Evolutionary conservation across 2,113 vertebrate species (phyloP).

Genomic region (Hyaena hyaena): DNA sequence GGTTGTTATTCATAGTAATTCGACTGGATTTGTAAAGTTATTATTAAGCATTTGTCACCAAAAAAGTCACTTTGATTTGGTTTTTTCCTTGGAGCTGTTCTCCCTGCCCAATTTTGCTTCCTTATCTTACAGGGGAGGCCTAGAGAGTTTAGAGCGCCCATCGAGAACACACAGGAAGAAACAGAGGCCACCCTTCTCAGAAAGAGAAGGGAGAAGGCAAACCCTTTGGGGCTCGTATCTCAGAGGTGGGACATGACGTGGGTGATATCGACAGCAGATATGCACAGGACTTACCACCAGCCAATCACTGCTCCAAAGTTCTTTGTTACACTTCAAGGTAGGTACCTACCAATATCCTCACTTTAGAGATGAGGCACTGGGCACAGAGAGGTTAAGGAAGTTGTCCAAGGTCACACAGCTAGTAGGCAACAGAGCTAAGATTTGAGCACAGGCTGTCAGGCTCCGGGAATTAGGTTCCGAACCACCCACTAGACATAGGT

Average conservation of each 20-base stretch:
- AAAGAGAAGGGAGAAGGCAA: neutral
- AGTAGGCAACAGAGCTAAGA: neutral
- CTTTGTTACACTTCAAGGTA: neutral
- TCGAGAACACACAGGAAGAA: neutral
- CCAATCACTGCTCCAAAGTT: neutral
- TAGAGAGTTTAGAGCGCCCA: neutral
- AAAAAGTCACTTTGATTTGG: slow-evolving; percentile 72
- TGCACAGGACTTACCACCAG: accelerated
- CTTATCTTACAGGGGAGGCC: slow-evolving; percentile 2
- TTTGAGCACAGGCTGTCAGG: neutral
- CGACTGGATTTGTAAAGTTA: slow-evolving; percentile 78
- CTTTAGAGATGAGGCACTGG: neutral
- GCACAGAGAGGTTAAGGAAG: neutral
- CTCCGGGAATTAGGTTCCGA: neutral
- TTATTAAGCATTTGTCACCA: slow-evolving; percentile 80
- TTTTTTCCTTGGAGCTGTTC: slow-evolving; percentile 61
- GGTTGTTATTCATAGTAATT: slow-evolving; percentile 78
- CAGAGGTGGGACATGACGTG: neutral
- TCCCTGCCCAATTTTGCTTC: slow-evolving; percentile 50
- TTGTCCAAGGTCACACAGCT: neutral
- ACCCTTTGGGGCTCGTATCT: neutral
- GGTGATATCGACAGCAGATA: neutral
- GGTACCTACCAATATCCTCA: neutral
- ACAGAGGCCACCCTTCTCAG: neutral
- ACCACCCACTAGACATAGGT: neutral